phyloP scores from a whole-genome alignment of 64 coral and sea anemone genomes.

The Anthopleura sola region DNA sequence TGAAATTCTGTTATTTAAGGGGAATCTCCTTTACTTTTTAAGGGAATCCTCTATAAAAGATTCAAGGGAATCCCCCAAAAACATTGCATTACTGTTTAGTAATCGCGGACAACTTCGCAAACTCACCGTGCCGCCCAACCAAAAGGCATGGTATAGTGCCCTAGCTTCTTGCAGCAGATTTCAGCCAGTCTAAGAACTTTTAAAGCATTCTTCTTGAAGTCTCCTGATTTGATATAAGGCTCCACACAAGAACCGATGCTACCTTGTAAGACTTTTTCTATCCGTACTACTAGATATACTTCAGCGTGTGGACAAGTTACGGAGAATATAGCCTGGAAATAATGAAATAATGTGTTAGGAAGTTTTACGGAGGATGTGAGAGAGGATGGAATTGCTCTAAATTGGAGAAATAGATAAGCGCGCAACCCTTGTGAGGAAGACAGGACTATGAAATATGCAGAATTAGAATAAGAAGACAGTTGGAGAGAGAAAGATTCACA shows the following conservation, averaged over 20 bases:
- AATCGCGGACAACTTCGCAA: background rate
- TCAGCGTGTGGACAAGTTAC: conserved; percentile 71
- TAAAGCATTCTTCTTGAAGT: conserved; percentile 67
- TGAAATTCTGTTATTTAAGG: too few species aligned
- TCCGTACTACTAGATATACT: conserved; percentile 86
- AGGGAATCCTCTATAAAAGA: too few species aligned
- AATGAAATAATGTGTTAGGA: background rate
- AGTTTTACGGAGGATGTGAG: too few species aligned
- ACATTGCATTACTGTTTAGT: background rate
- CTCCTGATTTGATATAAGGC: conserved; percentile 90
- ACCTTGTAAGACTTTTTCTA: conserved; percentile 95
- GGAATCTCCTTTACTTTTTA: background rate
- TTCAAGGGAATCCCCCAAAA: background rate
- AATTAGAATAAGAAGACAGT: too few species aligned
- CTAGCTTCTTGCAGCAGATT: conserved; percentile 78
- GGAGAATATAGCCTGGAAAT: conserved; percentile 71
- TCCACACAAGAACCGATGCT: conserved; percentile 82
- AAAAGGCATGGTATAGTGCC: conserved; percentile 86
- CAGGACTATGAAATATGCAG: too few species aligned
- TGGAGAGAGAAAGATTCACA: too few species aligned
- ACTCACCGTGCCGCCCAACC: conserved; percentile 83
- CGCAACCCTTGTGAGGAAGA: too few species aligned
- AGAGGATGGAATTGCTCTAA: too few species aligned
- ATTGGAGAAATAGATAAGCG: too few species aligned
- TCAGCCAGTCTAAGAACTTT: conserved; percentile 88